phyloP scores from a whole-genome alignment of 92 coral and sea anemone genomes.

The Palythoa heliodiscus region DNA sequence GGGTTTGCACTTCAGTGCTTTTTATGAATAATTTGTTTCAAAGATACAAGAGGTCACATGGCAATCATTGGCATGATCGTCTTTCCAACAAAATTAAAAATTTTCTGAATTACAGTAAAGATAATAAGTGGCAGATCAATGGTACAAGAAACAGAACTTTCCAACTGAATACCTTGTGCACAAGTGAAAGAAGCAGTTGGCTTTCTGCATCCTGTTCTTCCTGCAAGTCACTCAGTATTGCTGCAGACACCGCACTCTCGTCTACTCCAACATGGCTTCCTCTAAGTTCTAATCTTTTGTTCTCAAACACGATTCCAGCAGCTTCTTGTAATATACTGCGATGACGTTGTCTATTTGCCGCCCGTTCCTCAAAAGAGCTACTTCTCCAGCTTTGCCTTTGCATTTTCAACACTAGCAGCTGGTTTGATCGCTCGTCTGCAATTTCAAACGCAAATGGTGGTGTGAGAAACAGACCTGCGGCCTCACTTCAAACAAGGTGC shows the following conservation, averaged over 20 bases:
- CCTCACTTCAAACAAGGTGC: neutral
- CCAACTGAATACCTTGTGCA: conserved; percentile 61
- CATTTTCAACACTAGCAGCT: conserved; percentile 84
- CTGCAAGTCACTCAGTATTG: conserved; percentile 83
- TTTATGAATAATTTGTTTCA: no score
- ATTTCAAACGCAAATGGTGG: neutral
- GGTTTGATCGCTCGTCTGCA: conserved; percentile 92
- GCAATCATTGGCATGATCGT: no score
- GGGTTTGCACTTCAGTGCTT: no score
- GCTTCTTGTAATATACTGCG: conserved; percentile 87
- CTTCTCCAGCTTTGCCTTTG: conserved; percentile 94
- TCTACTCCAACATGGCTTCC: conserved; percentile 62
- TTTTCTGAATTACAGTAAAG: no score
- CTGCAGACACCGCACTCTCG: conserved; percentile 70
- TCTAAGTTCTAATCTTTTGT: conserved; percentile 75
- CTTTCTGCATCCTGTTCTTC: conserved; percentile 87
- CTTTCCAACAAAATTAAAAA: no score
- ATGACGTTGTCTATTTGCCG: conserved; percentile 73
- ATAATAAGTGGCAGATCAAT: no score
- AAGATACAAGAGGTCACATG: no score
- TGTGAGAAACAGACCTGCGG: neutral
- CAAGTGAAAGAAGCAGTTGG: conserved; percentile 64
- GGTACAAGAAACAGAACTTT: no score
- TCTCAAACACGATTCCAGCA: conserved; percentile 81
- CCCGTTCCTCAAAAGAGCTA: conserved; percentile 78